Base-by-base conservation (phyloP, 2,113 vertebrate genomes). In the Chaetura pelagica region DNA sequence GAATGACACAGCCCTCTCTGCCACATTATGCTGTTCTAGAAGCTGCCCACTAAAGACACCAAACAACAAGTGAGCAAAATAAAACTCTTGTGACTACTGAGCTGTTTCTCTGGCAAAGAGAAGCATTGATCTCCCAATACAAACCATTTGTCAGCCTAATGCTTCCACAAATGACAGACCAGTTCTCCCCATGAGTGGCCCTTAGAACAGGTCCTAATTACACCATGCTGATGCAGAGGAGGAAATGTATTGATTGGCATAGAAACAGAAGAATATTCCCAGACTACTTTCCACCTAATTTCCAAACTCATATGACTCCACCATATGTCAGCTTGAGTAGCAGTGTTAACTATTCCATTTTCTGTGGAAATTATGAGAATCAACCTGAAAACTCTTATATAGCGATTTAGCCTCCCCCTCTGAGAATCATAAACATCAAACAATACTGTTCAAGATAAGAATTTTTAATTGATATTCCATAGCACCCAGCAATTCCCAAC, bases 241-340 rank as follows among this genome's bases (percentile, higher is more conserved):
- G 7, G 27, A 67, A 83, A 59, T 58, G 8, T 75, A 61, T 61
- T 72, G 73, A 86, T 62, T 74, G n/a, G 32, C n/a, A 35, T 13
- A 84, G 55, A 92, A 94, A 80, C 9, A 86, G 55, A 75, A 87
- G 27, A 91, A 68, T 69, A 79, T 83, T 96, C 75, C 74, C 75
- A 77, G 72, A 57, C 54, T 93, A 58, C 7, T 18, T 93, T 80
- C 30, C 6, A 26, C 32, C 24, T 90, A n/a, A 49, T 76, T 94
- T 94, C 85, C 64, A 88, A 87, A 89, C n/a, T 78, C 63, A 22
- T 2, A 3, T 42, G 44, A 58, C 44, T 72, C 64, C 24, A 27
- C 62, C 42, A 54, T 69, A 76, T 42, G 34, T 82, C 87, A 86
- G 40, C 49, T 88, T 6, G 0, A 76, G 66, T 38, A 85, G 46